phyloP scores from a whole-genome alignment of 2,888 invertebrate species.

The Macrosiphum euphorbiae region DNA sequence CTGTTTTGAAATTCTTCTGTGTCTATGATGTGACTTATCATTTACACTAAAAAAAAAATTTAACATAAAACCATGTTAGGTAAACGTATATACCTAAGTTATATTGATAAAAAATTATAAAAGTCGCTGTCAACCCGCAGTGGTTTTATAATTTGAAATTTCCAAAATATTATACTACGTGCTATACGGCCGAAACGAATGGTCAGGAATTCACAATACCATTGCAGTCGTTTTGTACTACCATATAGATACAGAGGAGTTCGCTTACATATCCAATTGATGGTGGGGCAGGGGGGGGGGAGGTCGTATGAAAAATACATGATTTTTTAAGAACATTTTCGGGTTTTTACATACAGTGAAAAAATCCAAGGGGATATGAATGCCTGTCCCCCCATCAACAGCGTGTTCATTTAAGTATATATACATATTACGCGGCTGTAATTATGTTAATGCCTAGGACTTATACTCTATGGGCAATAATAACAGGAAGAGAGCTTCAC shows the following conservation, averaged over 20 bases:
- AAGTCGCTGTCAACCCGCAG: not conserved
- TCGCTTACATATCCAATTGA: not conserved
- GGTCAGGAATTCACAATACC: not conserved
- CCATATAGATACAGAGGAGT: not conserved
- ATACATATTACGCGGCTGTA: too few relatives aligned
- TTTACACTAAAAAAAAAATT: not conserved
- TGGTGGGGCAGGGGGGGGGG: not conserved
- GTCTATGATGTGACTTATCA: conserved; percentile 13
- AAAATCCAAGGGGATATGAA: not conserved
- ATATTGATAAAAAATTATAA: not conserved
- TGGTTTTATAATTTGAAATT: not conserved
- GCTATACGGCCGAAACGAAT: not conserved
- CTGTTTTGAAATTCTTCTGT: not conserved
- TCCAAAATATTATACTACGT: not conserved
- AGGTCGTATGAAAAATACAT: not conserved
- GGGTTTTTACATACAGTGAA: not conserved
- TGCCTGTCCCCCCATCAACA: not conserved
- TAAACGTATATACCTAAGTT: too few relatives aligned
- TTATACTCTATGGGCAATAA: not conserved
- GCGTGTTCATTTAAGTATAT: too few relatives aligned
- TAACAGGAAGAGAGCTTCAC: not conserved
- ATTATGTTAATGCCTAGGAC: not conserved
- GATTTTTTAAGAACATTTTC: too few relatives aligned
- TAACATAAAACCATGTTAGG: not conserved
- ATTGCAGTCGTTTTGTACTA: not conserved